Evolutionary conservation across 2,797 vertebrate genomes (phyloP), one percentile per base, ranked within the genome.

Genomic region (Strix occidentalis): DNA sequence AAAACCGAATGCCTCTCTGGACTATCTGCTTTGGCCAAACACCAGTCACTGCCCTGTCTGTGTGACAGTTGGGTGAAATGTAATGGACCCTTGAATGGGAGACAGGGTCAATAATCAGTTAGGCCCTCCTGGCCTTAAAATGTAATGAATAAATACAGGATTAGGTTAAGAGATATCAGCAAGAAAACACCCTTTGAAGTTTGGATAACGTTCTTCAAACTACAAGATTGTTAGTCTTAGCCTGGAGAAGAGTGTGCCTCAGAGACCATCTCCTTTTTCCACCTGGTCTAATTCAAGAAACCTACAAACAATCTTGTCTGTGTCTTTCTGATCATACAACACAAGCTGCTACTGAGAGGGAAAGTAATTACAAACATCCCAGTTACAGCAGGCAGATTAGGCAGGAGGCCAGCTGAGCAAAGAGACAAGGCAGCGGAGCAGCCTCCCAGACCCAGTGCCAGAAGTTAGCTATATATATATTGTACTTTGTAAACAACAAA

Each of bases 401-500:
- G 75, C 71, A 69, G 61, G 31, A 77, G 65, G 51, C 64, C 95
- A 96, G 89, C 92, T 96, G 94, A 95, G 94, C 93, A 95, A 96
- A 97, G 96, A 96, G 76, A 95, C 60, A 50, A 56, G 37, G 57
- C 37, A 64, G 41, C 2, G 3, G 72, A 84, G 8, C n/a, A 56
- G 39, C 48, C 68, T 85, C 79, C n/a, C 5, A 1, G 69, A 83
- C 61, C 60, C 4, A 24, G 39, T 83, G 80, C 57, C 66, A 74
- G 37, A 57, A 53, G 50, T 81, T 72, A 26, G 57, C 37, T 37
- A 1, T 43, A 43, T 23, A 14, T 21, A 14, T 23, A 14, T 31
- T 54, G 17, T 33, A n/a, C 48, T 61, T 21, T 51, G 75, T 43
- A 87, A 96, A 86, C 35, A 91, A 33, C 64, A 58, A 66, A 70